A percentile compares a stretch with the other conserved stretches of the same genome.
phyloP scores from a whole-genome alignment of 2,888 invertebrate genomes.

The Phengaris arion region DNA sequence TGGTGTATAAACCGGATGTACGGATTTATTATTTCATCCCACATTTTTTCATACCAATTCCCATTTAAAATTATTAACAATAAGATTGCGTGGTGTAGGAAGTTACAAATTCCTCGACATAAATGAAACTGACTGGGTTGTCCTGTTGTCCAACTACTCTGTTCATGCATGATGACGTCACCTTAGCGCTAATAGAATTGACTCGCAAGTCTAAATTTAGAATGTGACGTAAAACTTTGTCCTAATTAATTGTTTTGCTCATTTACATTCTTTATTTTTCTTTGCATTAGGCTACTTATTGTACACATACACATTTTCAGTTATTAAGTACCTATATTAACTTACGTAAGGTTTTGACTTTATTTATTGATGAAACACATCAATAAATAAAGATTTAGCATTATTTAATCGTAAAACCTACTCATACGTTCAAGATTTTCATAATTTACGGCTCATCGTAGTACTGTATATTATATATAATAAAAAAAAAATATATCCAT shows the following conservation, averaged over 20 bases:
- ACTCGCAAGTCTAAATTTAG: not conserved
- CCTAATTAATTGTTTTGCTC: not conserved
- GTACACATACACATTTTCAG: too few species aligned
- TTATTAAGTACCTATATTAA: too few species aligned
- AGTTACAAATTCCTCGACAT: not conserved
- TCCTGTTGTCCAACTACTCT: not conserved
- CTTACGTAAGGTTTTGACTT: too few species aligned
- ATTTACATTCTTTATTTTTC: too few species aligned
- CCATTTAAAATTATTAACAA: not conserved
- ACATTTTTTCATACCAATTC: not conserved
- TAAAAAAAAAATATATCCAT: too few species aligned
- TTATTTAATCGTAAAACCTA: too few species aligned
- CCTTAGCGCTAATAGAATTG: not conserved
- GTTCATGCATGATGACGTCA: not conserved
- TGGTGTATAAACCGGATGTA: not conserved
- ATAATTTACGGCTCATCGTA: too few species aligned
- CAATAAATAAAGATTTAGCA: too few species aligned
- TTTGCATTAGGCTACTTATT: too few species aligned
- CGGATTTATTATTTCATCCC: not conserved
- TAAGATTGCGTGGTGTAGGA: not conserved
- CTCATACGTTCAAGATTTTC: too few species aligned
- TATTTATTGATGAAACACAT: too few species aligned
- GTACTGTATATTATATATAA: too few species aligned
- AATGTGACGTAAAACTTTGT: not conserved
- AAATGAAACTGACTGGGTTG: not conserved